These are phyloP conservation scores for Eulemur rubriventer DNA, from an alignment of 2,797 vertebrate species.

Conservation along the genomic window DNA sequence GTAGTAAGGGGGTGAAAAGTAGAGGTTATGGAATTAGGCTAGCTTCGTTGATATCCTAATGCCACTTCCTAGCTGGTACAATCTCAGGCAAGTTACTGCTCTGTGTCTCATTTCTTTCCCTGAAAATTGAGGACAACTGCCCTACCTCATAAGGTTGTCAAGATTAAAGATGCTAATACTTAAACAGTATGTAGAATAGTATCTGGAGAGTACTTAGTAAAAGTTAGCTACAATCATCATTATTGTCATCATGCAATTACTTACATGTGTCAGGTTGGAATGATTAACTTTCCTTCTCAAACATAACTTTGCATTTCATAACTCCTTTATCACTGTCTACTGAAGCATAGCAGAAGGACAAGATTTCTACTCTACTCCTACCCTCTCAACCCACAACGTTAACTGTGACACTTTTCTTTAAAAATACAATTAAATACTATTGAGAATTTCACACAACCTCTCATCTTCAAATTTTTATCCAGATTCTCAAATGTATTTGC, in stretches of 20 bases:
- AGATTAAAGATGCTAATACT: neutral
- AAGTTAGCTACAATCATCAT: neutral
- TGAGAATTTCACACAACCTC: neutral
- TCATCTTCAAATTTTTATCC: neutral
- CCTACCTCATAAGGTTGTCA: neutral
- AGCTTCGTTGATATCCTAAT: neutral
- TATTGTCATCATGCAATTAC: neutral
- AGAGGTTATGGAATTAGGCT: neutral
- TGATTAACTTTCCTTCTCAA: slow-evolving; percentile 33
- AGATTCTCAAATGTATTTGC: neutral
- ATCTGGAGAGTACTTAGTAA: neutral
- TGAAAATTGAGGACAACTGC: neutral
- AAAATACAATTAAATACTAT: neutral
- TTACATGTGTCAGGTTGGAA: neutral
- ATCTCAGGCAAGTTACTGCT: neutral
- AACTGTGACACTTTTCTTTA: neutral
- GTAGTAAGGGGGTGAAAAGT: neutral
- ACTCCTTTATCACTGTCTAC: neutral
- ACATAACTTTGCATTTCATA: neutral
- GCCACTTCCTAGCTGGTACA: neutral
- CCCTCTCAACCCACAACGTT: neutral
- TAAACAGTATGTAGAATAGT: neutral
- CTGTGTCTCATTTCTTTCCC: neutral
- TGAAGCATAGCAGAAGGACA: neutral
- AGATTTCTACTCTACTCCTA: neutral